Conservation (phyloP, 2,888 invertebrate genomes). For the Sarcophaga carnaria region DNA sequence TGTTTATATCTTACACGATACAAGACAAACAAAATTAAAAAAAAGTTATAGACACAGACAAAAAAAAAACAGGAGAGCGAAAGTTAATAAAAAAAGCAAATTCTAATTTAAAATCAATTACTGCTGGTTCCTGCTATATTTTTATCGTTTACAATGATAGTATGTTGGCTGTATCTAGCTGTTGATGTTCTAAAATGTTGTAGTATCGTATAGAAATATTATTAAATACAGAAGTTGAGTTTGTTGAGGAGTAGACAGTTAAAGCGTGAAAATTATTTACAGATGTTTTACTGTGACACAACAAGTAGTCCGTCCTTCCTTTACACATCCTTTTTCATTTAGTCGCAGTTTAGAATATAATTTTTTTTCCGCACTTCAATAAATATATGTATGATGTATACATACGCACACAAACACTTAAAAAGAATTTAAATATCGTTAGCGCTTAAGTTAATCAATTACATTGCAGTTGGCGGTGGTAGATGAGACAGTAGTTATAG, state of each 20-base stretch:
- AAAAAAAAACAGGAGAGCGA: constrained; percentile 31
- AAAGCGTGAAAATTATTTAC: not conserved
- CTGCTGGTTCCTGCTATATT: constrained; percentile 31
- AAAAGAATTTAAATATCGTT: too few species aligned
- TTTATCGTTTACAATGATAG: not conserved
- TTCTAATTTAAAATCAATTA: constrained; percentile 63
- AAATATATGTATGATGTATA: too few species aligned
- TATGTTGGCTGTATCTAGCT: constrained; percentile 12
- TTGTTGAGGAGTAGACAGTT: not conserved
- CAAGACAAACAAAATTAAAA: constrained; percentile 36
- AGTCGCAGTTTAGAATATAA: not conserved
- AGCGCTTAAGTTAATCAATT: not conserved
- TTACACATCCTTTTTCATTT: not conserved
- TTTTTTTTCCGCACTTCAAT: too few species aligned
- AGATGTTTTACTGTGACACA: constrained; percentile 11
- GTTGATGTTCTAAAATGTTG: constrained; percentile 5
- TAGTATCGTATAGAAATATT: too few species aligned
- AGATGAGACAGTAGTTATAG: too few species aligned
- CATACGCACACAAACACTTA: too few species aligned
- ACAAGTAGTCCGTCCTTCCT: constrained; percentile 2
- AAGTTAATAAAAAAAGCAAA: constrained; percentile 51
- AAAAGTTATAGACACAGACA: constrained; percentile 15
- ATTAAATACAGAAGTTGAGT: too few species aligned
- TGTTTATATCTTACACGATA: constrained; percentile 37
- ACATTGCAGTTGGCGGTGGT: too few species aligned